A percentile compares a stretch with the other conserved stretches of the same genome.
Conservation (phyloP, 2,888 invertebrate species). For the Trichopria drosophilae region DNA sequence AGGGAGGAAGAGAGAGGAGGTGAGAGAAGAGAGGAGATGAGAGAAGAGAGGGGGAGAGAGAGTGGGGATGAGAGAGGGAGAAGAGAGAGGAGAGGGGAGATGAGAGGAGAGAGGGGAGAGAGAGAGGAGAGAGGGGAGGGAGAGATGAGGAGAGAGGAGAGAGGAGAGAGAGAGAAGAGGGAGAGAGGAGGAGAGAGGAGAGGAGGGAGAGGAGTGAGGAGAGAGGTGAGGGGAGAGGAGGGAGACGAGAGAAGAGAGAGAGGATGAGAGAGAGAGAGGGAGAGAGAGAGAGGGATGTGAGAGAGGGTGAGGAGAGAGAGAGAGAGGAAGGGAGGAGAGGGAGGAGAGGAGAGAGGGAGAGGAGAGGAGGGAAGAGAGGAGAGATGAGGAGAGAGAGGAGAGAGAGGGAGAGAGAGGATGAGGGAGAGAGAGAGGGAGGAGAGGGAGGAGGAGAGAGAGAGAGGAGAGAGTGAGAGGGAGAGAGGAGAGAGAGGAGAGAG, state of each 20-base stretch:
- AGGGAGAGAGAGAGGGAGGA: too few species aligned
- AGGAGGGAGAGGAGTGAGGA: background rate
- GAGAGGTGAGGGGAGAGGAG: background rate
- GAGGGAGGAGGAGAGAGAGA: too few species aligned
- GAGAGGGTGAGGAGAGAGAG: too few species aligned
- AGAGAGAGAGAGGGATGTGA: too few species aligned
- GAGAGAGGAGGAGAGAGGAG: background rate
- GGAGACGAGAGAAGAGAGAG: background rate
- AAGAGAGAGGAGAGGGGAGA: background rate
- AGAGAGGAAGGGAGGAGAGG: too few species aligned
- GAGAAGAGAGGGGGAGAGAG: background rate
- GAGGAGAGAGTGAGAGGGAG: too few species aligned
- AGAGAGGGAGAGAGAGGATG: too few species aligned
- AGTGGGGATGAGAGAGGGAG: background rate
- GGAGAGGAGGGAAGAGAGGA: too few species aligned
- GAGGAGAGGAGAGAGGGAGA: too few species aligned
- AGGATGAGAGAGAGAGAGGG: background rate
- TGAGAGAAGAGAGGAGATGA: background rate
- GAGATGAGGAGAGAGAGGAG: too few species aligned
- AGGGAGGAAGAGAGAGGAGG: background rate
- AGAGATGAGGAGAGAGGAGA: background rate
- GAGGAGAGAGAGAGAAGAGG: background rate
- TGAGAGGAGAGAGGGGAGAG: background rate
- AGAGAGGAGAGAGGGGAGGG: background rate
- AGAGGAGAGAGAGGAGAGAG: too few species aligned